A percentile compares a stretch with the other conserved stretches of the same genome.
These are phyloP conservation scores for Xylocampa areola DNA, from an alignment of 2,888 invertebrate species.

Conservation along the genomic window DNA sequence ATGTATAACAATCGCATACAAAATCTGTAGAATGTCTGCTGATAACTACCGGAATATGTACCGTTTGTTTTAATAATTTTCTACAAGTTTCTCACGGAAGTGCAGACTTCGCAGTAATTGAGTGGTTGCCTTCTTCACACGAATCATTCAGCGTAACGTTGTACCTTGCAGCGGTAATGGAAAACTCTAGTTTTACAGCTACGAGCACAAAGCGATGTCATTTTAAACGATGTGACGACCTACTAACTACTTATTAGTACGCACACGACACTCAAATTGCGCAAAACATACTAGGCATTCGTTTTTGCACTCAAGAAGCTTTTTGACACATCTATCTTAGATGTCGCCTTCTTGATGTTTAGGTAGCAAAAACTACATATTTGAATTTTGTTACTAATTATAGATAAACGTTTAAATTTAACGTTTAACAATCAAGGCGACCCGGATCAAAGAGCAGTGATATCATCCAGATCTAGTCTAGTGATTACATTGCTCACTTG, in stretches of 20 bases:
- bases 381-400: slow-evolving; percentile 28
- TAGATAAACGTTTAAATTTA: slow-evolving; percentile 48
- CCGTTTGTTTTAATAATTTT: slow-evolving; percentile 55
- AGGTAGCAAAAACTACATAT: slow-evolving; percentile 31
- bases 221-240: slow-evolving; percentile 41
- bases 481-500: slow-evolving; percentile 65
- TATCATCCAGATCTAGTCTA: slow-evolving; percentile 76
- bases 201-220: slow-evolving; percentile 44
- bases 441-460: slow-evolving; percentile 70
- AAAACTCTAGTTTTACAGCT: slow-evolving; percentile 75
- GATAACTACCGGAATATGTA: slow-evolving; percentile 45
- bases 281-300: slow-evolving; percentile 23
- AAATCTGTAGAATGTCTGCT: slow-evolving; percentile 9
- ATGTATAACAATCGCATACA: slow-evolving; percentile 7
- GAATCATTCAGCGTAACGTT: slow-evolving; percentile 67
- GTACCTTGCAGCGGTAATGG: slow-evolving; percentile 74
- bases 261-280: slow-evolving; percentile 24
- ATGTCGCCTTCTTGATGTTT: slow-evolving; percentile 25
- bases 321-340: slow-evolving; percentile 37
- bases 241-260: slow-evolving; percentile 39
- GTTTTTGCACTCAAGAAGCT: slow-evolving; percentile 29
- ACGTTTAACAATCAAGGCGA: slow-evolving; percentile 57
- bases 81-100: slow-evolving; percentile 61
- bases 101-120: slow-evolving; percentile 50
- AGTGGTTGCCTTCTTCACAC: slow-evolving; percentile 71